Conservation (phyloP, 2,113 vertebrate genomes). For the Poeciliopsis retropinna region DNA sequence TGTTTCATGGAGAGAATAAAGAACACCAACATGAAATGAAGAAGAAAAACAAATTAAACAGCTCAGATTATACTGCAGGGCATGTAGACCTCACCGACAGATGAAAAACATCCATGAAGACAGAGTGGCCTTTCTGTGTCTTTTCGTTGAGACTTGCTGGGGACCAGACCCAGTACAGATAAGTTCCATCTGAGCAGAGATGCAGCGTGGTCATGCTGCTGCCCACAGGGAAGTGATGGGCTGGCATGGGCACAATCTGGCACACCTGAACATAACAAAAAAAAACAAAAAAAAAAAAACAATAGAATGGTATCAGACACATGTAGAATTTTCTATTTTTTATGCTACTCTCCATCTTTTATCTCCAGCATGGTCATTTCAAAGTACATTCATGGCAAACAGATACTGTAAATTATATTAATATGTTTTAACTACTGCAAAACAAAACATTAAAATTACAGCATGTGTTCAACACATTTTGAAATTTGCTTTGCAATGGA, state of each 20-base stretch:
- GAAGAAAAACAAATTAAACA: neutral
- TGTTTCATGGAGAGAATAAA: slow-evolving; percentile 55
- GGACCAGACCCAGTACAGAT: slow-evolving; percentile 98
- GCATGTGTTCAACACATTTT: no score
- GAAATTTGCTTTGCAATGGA: neutral
- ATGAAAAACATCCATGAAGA: slow-evolving; percentile 98
- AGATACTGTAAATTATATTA: neutral
- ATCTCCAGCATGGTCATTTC: neutral
- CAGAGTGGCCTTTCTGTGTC: slow-evolving; percentile 97
- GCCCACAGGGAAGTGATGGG: slow-evolving; percentile 93
- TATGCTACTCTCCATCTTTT: neutral
- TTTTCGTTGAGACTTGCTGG: slow-evolving; percentile 97
- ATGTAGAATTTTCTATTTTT: neutral
- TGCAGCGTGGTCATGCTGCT: slow-evolving; percentile 96
- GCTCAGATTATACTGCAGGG: neutral
- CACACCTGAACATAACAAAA: slow-evolving; percentile 81
- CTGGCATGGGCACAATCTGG: slow-evolving; percentile 92
- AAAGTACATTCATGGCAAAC: neutral
- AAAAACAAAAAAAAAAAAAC: neutral
- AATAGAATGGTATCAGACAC: neutral
- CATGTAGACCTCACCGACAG: slow-evolving; percentile 82
- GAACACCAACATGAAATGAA: neutral
- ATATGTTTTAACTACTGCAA: neutral
- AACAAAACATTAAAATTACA: neutral
- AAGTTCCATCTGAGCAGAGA: slow-evolving; percentile 95